These are phyloP conservation scores for Diadegma fenestrale DNA, from an alignment of 2,888 invertebrate genomes.

Conservation along the genomic window DNA sequence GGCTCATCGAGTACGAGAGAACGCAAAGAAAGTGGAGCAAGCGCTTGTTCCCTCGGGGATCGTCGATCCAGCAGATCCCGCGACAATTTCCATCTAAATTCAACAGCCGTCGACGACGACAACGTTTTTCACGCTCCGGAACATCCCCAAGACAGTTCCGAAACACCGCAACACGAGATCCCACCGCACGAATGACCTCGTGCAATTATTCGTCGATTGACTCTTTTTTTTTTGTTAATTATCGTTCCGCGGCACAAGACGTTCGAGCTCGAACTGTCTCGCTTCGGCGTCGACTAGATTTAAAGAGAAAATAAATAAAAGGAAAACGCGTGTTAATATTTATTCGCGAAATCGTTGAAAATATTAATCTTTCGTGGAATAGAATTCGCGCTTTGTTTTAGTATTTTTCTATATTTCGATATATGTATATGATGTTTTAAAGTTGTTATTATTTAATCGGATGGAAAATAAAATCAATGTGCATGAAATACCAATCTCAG, in stretches of 20 bases:
- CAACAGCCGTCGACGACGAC: constrained; percentile 32
- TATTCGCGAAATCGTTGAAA: constrained; percentile 26
- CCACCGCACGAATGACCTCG: background rate
- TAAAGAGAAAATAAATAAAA: background rate
- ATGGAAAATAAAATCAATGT: constrained; percentile 9
- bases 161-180: background rate
- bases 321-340: background rate
- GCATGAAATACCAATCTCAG: constrained; percentile 25
- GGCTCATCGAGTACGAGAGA: constrained; percentile 24
- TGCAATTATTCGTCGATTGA: background rate
- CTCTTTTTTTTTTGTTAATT: background rate
- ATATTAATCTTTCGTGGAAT: constrained; percentile 45
- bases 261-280: background rate
- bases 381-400: constrained; percentile 52
- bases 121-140: constrained; percentile 45
- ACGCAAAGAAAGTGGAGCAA: constrained; percentile 32
- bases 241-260: background rate
- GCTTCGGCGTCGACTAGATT: constrained; percentile 1
- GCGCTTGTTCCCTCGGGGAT: constrained; percentile 10
- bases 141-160: background rate
- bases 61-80: background rate
- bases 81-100: constrained; percentile 1
- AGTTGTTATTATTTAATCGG: constrained; percentile 60
- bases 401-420: constrained; percentile 69
- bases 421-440: constrained; percentile 62